These are phyloP conservation scores for Hoplodrina blanda DNA, from an alignment of 2,888 invertebrate species.

Conservation along the genomic window DNA sequence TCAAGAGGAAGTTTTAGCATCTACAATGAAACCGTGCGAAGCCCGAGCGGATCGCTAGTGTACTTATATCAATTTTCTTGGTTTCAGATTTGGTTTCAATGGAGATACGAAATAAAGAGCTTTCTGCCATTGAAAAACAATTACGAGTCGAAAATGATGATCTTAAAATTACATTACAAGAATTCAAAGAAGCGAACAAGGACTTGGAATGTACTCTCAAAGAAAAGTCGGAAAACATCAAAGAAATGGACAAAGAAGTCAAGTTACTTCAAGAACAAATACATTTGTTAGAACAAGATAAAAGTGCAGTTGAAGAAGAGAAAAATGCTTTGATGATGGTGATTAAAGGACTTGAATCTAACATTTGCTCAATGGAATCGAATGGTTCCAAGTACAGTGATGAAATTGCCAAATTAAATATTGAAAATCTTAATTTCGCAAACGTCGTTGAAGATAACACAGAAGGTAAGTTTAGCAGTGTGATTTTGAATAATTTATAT, in stretches of 20 bases:
- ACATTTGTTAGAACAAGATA: conserved; percentile 71
- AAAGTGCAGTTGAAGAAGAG: conserved; percentile 52
- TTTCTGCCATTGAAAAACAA: conserved; percentile 36
- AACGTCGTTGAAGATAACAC: conserved; percentile 69
- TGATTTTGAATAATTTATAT: neutral
- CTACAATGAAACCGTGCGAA: too few species aligned
- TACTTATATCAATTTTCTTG: neutral
- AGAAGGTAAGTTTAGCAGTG: conserved; percentile 66
- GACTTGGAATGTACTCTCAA: conserved; percentile 67
- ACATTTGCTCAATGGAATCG: conserved; percentile 27
- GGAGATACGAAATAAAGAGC: conserved; percentile 61
- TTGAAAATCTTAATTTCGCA: conserved; percentile 62
- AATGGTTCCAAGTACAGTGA: conserved; percentile 36
- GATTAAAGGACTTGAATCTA: conserved; percentile 18
- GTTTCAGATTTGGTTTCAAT: conserved; percentile 68
- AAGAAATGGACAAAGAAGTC: conserved; percentile 66
- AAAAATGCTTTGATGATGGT: conserved; percentile 42
- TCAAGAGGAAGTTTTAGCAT: too few species aligned
- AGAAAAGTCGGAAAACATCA: conserved; percentile 68
- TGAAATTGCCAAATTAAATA: conserved; percentile 53
- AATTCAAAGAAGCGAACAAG: conserved; percentile 61
- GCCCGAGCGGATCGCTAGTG: too few species aligned
- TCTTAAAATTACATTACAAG: conserved; percentile 57
- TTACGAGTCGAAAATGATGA: conserved; percentile 52
- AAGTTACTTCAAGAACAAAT: conserved; percentile 62